These are phyloP conservation scores for Dendrolimus houi DNA, from an alignment of 2,888 invertebrate genomes.

Conservation along the genomic window DNA sequence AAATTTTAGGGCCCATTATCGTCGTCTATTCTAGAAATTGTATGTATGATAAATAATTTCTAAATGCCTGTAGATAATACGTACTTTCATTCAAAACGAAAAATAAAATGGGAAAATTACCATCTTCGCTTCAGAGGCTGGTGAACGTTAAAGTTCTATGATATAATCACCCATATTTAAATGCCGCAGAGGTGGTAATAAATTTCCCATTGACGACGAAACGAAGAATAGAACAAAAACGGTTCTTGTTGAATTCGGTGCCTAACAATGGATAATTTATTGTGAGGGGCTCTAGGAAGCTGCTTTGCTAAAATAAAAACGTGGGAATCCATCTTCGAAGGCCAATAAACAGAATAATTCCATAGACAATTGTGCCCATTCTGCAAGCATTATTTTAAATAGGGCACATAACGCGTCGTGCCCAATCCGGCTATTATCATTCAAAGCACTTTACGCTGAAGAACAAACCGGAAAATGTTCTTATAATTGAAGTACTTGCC, in stretches of 20 bases:
- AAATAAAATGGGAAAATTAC: constrained; percentile 48
- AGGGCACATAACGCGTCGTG: constrained; percentile 8
- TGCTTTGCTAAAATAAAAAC: constrained; percentile 47
- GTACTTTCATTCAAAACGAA: constrained; percentile 4
- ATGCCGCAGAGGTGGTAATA: constrained; percentile 64
- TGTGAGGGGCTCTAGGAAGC: constrained; percentile 49
- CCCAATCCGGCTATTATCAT: constrained; percentile 16
- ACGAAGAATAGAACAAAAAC: constrained; percentile 74
- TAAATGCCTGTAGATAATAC: neutral
- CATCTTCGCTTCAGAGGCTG: constrained; percentile 45
- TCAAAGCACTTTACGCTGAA: constrained; percentile 4
- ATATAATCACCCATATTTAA: constrained; percentile 70
- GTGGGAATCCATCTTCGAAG: constrained; percentile 31
- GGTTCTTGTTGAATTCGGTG: constrained; percentile 62
- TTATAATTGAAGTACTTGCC: neutral
- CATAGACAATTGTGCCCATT: constrained; percentile 14
- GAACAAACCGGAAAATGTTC: neutral
- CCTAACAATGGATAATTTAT: constrained; percentile 72
- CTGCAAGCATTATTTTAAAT: constrained; percentile 10
- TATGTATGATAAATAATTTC: neutral
- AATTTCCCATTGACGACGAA: constrained; percentile 71
- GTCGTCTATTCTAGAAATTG: neutral
- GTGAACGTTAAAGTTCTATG: constrained; percentile 49
- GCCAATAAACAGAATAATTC: constrained; percentile 21
- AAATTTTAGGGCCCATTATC: neutral